Conservation (phyloP, 1,140 invertebrate genomes). For the Polyergus mexicanus region DNA sequence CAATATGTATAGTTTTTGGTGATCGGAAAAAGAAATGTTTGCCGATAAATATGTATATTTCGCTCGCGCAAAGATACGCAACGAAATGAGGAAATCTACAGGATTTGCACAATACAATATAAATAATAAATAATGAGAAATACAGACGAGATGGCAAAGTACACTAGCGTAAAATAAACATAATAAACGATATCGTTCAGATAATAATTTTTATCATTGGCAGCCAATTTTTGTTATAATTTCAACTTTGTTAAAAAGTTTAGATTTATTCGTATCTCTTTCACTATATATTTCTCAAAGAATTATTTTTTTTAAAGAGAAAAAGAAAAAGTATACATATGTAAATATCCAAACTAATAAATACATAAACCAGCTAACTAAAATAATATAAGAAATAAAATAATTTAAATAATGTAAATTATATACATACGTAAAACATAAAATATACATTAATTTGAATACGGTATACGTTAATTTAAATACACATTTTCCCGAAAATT, state of each 20-base stretch:
- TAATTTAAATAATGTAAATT: slow-evolving; percentile 12
- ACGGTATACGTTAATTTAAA: background rate
- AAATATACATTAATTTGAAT: no score
- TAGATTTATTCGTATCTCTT: background rate
- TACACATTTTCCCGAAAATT: background rate
- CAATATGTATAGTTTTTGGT: background rate
- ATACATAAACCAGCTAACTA: background rate
- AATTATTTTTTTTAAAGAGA: no score
- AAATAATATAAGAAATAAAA: slow-evolving; percentile 6
- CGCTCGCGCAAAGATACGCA: background rate
- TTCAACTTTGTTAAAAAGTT: background rate
- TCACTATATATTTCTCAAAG: no score
- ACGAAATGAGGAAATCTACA: background rate
- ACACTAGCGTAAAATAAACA: background rate
- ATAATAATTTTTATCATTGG: background rate
- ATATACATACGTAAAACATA: background rate
- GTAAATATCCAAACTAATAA: background rate
- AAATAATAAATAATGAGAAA: background rate
- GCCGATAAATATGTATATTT: background rate
- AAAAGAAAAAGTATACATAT: no score
- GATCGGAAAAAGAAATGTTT: background rate
- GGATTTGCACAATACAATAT: background rate
- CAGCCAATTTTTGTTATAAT: background rate
- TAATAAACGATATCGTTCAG: background rate
- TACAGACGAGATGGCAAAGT: background rate